A percentile compares a stretch with the other conserved stretches of the same genome.
These are phyloP conservation scores for Urocolius indicus DNA, from an alignment of 2,113 vertebrate species.

Conservation along the genomic window DNA sequence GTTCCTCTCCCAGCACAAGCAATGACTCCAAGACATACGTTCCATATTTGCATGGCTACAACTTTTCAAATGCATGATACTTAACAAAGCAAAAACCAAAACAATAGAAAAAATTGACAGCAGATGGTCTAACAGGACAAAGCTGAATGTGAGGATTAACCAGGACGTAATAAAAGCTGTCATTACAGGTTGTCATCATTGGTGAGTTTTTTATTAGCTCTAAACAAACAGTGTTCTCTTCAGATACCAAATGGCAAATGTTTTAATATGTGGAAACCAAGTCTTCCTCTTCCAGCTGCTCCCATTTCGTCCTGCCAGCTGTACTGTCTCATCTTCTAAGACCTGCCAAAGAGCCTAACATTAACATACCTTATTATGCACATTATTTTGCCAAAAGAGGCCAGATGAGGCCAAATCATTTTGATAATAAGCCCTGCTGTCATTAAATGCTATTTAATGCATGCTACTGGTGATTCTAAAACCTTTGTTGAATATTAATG, in stretches of 20 bases:
- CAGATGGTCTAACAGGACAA: constrained; percentile 75
- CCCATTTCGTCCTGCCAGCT: constrained; percentile 63
- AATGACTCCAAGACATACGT: not conserved
- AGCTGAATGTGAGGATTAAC: constrained; percentile 56
- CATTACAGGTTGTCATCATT: constrained; percentile 65
- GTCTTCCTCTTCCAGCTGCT: constrained; percentile 74
- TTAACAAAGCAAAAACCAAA: not conserved
- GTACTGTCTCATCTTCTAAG: constrained; percentile 56
- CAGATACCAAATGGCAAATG: constrained; percentile 76
- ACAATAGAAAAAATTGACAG: not conserved
- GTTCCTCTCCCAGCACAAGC: not conserved
- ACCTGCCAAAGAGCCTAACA: constrained; percentile 61
- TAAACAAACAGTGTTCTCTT: constrained; percentile 58
- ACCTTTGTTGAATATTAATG: constrained; percentile 34
- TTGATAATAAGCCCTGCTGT: constrained; percentile 65
- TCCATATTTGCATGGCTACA: not conserved
- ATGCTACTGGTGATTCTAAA: constrained; percentile 55
- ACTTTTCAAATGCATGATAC: not conserved
- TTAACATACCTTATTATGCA: constrained; percentile 67
- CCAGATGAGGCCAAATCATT: constrained; percentile 67
- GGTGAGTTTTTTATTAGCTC: constrained; percentile 75
- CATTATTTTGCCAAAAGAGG: constrained; percentile 67
- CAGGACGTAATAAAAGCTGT: constrained; percentile 72
- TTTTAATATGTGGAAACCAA: constrained; percentile 59
- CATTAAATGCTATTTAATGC: constrained; percentile 45